A percentile compares a stretch with the other conserved stretches of the same genome.
phyloP scores from a whole-genome alignment of 2,797 vertebrate genomes.

The Momotus momota region DNA sequence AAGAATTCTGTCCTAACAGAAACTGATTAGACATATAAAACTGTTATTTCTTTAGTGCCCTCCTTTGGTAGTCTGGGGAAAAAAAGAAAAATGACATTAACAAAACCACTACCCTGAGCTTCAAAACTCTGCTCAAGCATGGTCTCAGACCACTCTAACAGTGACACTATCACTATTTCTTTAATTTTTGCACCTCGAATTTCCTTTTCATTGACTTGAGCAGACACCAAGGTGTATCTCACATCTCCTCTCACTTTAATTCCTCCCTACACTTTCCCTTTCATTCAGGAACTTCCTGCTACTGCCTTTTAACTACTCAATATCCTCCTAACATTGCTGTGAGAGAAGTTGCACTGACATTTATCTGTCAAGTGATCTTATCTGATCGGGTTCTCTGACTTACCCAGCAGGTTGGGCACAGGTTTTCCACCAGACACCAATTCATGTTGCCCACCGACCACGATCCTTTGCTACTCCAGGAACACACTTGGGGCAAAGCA shows the following conservation, averaged over 20 bases:
- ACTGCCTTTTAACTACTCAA: neutral
- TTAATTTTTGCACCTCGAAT: neutral
- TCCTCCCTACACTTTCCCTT: neutral
- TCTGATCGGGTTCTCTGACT: neutral
- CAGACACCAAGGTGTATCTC: neutral
- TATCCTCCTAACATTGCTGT: neutral
- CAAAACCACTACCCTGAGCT: neutral
- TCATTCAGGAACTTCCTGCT: neutral
- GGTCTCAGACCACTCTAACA: neutral
- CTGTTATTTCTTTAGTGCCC: neutral
- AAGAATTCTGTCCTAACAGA: neutral
- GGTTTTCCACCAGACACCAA: neutral
- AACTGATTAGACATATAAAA: neutral
- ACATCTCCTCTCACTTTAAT: neutral
- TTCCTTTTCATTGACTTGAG: neutral
- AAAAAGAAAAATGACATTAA: neutral
- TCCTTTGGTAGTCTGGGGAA: neutral
- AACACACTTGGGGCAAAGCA: accelerated
- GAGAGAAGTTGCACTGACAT: neutral
- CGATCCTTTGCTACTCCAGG: neutral
- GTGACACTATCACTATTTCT: neutral
- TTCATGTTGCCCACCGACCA: neutral
- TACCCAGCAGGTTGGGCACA: no score
- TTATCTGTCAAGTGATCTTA: neutral
- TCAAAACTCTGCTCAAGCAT: neutral